Base-by-base conservation (phyloP, 2,797 vertebrate species). In the Manis pentadactyla region DNA sequence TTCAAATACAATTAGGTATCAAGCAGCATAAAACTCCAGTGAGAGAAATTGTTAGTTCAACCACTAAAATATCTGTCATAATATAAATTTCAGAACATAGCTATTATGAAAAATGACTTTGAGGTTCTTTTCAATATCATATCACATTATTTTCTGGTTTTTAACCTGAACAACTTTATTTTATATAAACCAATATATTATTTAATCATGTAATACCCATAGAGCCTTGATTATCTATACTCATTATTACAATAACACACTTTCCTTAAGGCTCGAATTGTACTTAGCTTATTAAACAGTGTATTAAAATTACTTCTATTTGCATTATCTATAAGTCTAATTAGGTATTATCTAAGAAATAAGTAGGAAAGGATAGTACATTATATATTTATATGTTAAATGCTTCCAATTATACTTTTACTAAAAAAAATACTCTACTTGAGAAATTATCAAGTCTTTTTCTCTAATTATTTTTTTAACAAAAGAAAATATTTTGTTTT, bases 261-360 rank as follows among this genome's bases (percentile, higher is more conserved):
- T 71, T 94, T 96, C 46, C 49, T 55, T 57, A 82, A 63, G 69
- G 46, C 18, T n/a, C 87, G 55, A 71, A 39, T 59, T 89, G 7
- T 46, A 87, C 23, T 92, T 86, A 63, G 34, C 19, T 90, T 79
- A 92, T 87, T 87, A 91, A 88, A 85, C 63, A 59, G 17, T 63
- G 1, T 34, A 90, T 75, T 68, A 79, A 95, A 93, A 88, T 73
- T 42, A 63, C 7, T 18, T 87, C 29, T 87, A 61, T n/a, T 84
- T 81, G 21, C 79, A 78, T 86, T 74, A 68, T 39, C 29, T 81
- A 15, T 64, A 79, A 77, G 18, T 96, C 39, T 75, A 77, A 92
- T 81, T 12, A 75, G 29, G 10, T 49, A 90, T 53, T 68, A n/a
- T 74, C n/a, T 75, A 85, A 25, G 29, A 90, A 93, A 84, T 87